These are phyloP conservation scores for Eucera pruinosa DNA, from an alignment of 2,888 invertebrate genomes.

Conservation along the genomic window DNA sequence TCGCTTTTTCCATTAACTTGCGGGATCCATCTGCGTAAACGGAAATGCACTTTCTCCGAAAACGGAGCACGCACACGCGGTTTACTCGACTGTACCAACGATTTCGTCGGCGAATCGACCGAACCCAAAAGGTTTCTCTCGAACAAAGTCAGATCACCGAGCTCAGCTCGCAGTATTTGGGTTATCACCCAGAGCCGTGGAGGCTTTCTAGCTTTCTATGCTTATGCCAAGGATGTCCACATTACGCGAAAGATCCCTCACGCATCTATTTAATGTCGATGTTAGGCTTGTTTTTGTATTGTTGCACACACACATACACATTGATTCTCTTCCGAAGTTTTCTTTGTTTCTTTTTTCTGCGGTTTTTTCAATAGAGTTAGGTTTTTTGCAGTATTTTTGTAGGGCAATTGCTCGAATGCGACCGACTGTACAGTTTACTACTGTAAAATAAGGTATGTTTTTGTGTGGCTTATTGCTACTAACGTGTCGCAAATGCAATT, in stretches of 20 bases:
- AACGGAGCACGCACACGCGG: too few relatives aligned
- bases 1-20: not conserved
- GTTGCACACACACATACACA: too few relatives aligned
- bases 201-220: slow-evolving; percentile 78
- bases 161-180: slow-evolving; percentile 67
- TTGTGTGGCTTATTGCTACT: too few relatives aligned
- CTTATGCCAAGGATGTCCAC: slow-evolving; percentile 77
- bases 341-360: too few relatives aligned
- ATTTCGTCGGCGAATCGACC: not conserved
- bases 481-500: too few relatives aligned
- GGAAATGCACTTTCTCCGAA: slow-evolving; percentile 45
- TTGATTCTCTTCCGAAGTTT: too few relatives aligned
- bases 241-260: slow-evolving; percentile 69
- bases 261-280: slow-evolving; percentile 55
- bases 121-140: slow-evolving; percentile 50
- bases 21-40: not conserved
- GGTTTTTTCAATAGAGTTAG: too few relatives aligned
- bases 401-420: too few relatives aligned
- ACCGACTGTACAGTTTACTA: too few relatives aligned
- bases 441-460: too few relatives aligned
- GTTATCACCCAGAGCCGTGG: slow-evolving; percentile 73
- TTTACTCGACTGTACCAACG: too few relatives aligned
- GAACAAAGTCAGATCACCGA: slow-evolving; percentile 55
- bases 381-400: too few relatives aligned
- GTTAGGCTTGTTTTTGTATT: slow-evolving; percentile 50